These are phyloP conservation scores for Microctenopoma lineatum DNA, from an alignment of 2,797 vertebrate genomes.

Conservation along the genomic window DNA sequence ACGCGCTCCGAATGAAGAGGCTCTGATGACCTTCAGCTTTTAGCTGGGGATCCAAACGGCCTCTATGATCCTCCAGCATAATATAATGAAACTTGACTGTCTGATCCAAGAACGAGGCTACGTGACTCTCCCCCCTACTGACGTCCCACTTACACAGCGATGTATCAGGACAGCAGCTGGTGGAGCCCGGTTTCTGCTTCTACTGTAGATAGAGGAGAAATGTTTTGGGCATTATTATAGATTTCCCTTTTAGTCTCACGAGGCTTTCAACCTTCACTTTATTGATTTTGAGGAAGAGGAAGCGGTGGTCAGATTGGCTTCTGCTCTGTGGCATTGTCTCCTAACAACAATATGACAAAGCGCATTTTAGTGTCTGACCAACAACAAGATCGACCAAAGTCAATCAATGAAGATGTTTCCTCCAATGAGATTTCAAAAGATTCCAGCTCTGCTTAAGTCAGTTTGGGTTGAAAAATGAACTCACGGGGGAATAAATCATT, in stretches of 20 bases:
- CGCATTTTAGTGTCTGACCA: neutral
- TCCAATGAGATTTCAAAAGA: slow-evolving; percentile 32
- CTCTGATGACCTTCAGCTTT: too few relatives aligned
- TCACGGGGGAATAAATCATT: neutral
- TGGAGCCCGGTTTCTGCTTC: too few relatives aligned
- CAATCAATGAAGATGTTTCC: neutral
- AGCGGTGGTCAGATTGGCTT: slow-evolving; percentile 13
- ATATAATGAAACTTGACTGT: too few relatives aligned
- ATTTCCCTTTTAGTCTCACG: slow-evolving; percentile 10
- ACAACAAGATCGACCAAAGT: slow-evolving; percentile 4
- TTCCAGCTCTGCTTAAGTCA: neutral
- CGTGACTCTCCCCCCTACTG: too few relatives aligned
- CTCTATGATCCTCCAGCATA: too few relatives aligned
- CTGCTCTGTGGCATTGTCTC: neutral
- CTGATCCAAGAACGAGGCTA: too few relatives aligned
- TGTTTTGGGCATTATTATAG: neutral
- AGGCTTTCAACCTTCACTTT: slow-evolving; percentile 29
- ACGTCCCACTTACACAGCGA: too few relatives aligned
- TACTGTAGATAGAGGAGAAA: neutral
- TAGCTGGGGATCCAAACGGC: too few relatives aligned
- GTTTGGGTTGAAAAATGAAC: neutral
- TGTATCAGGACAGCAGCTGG: too few relatives aligned
- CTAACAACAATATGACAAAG: slow-evolving; percentile 3
- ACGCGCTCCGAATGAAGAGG: too few relatives aligned
- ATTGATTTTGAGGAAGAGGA: slow-evolving; percentile 33